Evolutionary conservation across 2,888 invertebrate genomes (phyloP), one percentile per base, ranked within the genome.

Genomic region (Dinocampus coccinellae): DNA sequence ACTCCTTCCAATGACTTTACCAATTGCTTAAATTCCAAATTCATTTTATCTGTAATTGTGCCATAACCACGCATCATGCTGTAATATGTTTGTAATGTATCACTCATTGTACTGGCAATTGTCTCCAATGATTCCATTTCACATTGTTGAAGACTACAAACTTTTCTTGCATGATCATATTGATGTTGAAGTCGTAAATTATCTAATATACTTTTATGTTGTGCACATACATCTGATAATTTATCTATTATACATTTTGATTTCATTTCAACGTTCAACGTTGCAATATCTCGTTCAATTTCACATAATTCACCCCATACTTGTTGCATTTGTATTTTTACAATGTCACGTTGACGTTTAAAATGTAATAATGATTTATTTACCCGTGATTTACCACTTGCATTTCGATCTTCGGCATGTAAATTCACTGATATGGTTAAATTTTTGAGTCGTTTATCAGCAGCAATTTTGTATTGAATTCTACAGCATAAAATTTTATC

Each of bases 51-150:
- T 0, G 92, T 91, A 1, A 89, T 88, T 65, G 89, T 89, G 24
- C 91, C 91, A 70, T 91, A 90, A 0, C 91, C 92, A 80, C 90
- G 89, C 4, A 93, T 86, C 0, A 90, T 90, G 13, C 90, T 83
- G 78, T 91, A 92, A 55, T 91, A 89, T 65, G 90, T 90, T 72
- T 91, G 90, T 4, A 92, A 83, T 78, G 91, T 88, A 1, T 81
- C 83, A 0, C 91, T 90, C 89, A 91, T 89, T 16, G 88, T 89
- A 69, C 88, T 89, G 76, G 89, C 88, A 72, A 90, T 90, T 16
- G 89, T 88, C 0, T 89, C 88, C 34, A 88, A 84, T 0, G 89
- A 88, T n/a, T 88, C 88, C n/a, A 89, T 89, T 72, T 91, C 91
- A 13, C 89, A 88, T 47, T 89, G 89, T 69, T 89, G 88, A 39